These are phyloP conservation scores for Pyrochroa serraticornis DNA, from an alignment of 2,888 invertebrate species.

Conservation along the genomic window DNA sequence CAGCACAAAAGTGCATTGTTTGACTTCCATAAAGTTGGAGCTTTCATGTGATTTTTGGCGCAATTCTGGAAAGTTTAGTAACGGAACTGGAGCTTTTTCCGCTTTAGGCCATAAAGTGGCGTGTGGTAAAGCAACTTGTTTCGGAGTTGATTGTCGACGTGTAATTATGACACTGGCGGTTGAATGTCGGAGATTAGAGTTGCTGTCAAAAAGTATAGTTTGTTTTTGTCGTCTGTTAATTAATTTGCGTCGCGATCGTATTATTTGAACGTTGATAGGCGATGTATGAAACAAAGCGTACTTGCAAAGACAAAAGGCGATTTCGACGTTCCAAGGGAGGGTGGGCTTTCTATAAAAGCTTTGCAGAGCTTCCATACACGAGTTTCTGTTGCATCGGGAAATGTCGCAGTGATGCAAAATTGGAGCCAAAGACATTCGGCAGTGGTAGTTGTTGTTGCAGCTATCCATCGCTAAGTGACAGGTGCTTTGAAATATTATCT, in stretches of 20 bases:
- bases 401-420: constrained; percentile 83
- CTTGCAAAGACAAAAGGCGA: constrained; percentile 94
- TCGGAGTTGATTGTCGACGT: not conserved
- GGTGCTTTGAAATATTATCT: constrained; percentile 69
- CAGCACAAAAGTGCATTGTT: too few relatives aligned
- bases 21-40: too few relatives aligned
- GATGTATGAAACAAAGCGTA: constrained; percentile 61
- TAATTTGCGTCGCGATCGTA: constrained; percentile 4
- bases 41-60: too few relatives aligned
- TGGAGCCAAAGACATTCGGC: constrained; percentile 79
- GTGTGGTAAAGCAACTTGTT: too few relatives aligned
- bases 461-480: constrained; percentile 85
- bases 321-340: constrained; percentile 84
- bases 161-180: not conserved
- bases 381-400: constrained; percentile 79
- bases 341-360: constrained; percentile 83
- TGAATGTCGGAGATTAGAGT: not conserved
- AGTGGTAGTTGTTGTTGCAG: constrained; percentile 82
- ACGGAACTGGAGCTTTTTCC: too few relatives aligned
- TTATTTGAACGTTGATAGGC: constrained; percentile 21
- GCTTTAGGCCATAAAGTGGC: too few relatives aligned
- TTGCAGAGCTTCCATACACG: constrained; percentile 86
- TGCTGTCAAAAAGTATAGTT: not conserved
- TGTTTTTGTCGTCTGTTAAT: constrained; percentile 4
- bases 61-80: too few relatives aligned